Percentiles rank a stretch among this genome's conserved stretches.
These are phyloP conservation scores for Cabera pusaria DNA, from an alignment of 2,888 invertebrate species.

Conservation along the genomic window DNA sequence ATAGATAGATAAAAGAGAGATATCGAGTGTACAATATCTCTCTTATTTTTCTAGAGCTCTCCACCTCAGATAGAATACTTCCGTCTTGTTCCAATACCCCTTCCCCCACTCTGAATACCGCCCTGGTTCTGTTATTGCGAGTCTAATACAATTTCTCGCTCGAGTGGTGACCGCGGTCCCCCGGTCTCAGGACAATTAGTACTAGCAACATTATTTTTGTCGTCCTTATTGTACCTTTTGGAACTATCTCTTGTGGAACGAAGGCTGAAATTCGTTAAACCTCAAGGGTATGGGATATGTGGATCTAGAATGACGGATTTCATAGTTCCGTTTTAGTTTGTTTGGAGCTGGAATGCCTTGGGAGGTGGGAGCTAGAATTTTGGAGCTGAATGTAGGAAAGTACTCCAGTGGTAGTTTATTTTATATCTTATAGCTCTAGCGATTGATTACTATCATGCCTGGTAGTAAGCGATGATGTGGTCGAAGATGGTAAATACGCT, in stretches of 20 bases:
- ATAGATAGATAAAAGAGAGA: too few species aligned
- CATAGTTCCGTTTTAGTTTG: neutral
- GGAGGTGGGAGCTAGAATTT: too few species aligned
- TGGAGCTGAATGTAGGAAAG: too few species aligned
- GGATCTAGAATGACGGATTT: conserved; percentile 11
- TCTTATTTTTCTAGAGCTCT: too few species aligned
- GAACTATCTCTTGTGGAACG: conserved; percentile 51
- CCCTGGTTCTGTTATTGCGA: conserved; percentile 46
- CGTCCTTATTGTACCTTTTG: conserved; percentile 57
- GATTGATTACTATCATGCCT: too few species aligned
- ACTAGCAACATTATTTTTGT: conserved; percentile 70
- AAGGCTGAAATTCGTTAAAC: conserved; percentile 46
- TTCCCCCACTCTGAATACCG: conserved; percentile 14
- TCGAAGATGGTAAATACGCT: too few species aligned
- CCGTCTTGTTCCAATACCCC: too few species aligned
- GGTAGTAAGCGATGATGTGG: too few species aligned
- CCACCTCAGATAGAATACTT: too few species aligned
- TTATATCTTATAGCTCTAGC: too few species aligned
- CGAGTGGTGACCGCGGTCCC: conserved; percentile 64
- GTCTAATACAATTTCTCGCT: conserved; percentile 77
- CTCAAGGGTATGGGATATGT: conserved; percentile 33
- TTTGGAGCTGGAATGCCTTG: neutral
- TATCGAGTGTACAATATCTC: too few species aligned
- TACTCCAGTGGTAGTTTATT: too few species aligned
- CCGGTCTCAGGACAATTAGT: conserved; percentile 76